Evolutionary conservation across 2,888 invertebrate species (phyloP), one percentile per base, ranked within the genome.

Genomic region (Taenaris catops): DNA sequence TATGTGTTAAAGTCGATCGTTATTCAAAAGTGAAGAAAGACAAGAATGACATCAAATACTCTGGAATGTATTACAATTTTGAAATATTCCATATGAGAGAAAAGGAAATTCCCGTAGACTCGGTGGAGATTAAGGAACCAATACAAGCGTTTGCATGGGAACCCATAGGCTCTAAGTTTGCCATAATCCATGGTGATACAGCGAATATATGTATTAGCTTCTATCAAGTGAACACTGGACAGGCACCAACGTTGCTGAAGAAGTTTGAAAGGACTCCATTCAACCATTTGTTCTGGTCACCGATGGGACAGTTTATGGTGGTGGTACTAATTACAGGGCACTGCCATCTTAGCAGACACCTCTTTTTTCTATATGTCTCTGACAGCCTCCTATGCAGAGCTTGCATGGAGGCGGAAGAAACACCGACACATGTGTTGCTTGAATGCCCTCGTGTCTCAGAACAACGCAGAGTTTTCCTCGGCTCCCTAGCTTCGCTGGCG

Each of bases 51-150:
- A 92, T 93, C 16, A 98, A 98, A 74, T 99, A 98, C 76, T 93
- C 96, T 25, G 98, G 98, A 49, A 95, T 98, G 93, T 97, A 97
- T 58, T 98, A 96, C 79, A 99, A 98, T 73, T 97, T 99, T 80
- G 99, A 99, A 87, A 95, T 99, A 52, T 99, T 99, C 89, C 97
- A 99, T 64, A 97, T 99, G 94, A 90, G 97, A 33, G 98, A 99
- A 64, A 98, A 98, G 62, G 94, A 97, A 70, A 96, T 99, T 53
- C 99, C 99, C 0, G 98, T 99, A 0, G 99, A 99, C 70, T 97
- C 96, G 5, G 94, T 99, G 1, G 99, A 99, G 76, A 95, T 97
- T 44, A 97, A 99, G 69, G 96, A 95, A 60, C 91, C 94, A 0
- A 95, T 96, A 36, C 93, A 95, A 59, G 96, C 97, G 0, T 99